phyloP scores from a whole-genome alignment of 2,113 vertebrate species.

The Callipepla californica region DNA sequence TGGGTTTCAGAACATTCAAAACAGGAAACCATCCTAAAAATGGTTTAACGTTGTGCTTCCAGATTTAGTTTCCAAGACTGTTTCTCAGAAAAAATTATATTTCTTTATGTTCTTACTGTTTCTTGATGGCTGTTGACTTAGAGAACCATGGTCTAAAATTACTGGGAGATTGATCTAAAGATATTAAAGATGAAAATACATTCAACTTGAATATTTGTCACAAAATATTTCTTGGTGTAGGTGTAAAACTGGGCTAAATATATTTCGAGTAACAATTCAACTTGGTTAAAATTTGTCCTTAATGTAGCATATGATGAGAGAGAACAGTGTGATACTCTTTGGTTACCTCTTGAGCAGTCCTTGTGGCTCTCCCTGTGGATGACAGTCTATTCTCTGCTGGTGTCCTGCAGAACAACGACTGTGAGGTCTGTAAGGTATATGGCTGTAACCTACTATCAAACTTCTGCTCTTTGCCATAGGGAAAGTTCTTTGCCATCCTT shows the following conservation, averaged over 20 bases:
- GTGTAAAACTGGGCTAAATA: neutral
- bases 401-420: neutral
- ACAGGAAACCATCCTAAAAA: neutral
- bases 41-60: neutral
- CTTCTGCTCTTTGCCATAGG: neutral
- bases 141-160: neutral
- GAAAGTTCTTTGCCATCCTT: neutral
- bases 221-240: neutral
- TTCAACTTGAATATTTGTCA: neutral
- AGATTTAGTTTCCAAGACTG: neutral
- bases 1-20: neutral
- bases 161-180: neutral
- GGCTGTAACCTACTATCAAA: neutral
- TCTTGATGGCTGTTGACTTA: neutral
- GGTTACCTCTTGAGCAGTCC: no score
- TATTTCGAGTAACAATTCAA: neutral
- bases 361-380: neutral
- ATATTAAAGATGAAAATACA: neutral
- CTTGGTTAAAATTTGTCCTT: neutral
- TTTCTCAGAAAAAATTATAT: neutral
- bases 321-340: rapidly evolving
- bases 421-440: rapidly evolving
- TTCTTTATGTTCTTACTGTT: neutral
- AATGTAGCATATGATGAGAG: neutral
- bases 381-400: neutral